Evolutionary conservation across 1,140 invertebrate species (phyloP).

Genomic region (Physella acuta): DNA sequence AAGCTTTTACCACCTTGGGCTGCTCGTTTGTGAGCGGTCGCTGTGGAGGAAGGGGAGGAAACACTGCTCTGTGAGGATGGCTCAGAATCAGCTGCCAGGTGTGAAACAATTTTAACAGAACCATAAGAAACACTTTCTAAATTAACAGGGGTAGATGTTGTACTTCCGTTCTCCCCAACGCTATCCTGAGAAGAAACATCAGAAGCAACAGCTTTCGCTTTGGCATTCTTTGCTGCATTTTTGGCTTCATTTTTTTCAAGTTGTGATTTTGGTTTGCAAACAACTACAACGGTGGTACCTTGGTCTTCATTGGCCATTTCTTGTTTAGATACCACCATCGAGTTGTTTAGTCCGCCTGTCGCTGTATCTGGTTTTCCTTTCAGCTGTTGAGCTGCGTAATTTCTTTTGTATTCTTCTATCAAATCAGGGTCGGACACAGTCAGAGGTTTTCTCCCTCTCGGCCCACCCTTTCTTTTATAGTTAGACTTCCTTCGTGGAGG

Average conservation of each 20-base stretch:
- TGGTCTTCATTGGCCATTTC: slow-evolving; percentile 38
- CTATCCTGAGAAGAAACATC: slow-evolving; percentile 4
- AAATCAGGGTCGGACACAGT: slow-evolving; percentile 29
- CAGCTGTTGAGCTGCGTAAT: slow-evolving; percentile 16
- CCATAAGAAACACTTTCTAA: background rate
- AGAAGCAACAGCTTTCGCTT: slow-evolving; percentile 15
- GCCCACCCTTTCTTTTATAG: slow-evolving; percentile 3
- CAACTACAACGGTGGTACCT: slow-evolving; percentile 43
- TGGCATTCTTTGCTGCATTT: slow-evolving; percentile 29
- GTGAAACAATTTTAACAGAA: background rate
- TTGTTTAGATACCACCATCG: slow-evolving; percentile 42
- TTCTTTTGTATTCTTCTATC: slow-evolving; percentile 30
- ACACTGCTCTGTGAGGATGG: background rate
- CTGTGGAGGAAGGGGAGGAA: background rate
- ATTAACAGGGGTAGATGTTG: background rate
- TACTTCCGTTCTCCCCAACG: background rate
- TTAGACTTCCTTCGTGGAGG: slow-evolving; percentile 13
- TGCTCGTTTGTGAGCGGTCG: background rate
- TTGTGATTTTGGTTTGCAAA: slow-evolving; percentile 38
- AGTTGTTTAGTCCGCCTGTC: slow-evolving; percentile 39
- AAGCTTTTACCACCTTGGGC: background rate
- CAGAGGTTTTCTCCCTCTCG: slow-evolving; percentile 25
- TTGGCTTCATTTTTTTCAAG: slow-evolving; percentile 29
- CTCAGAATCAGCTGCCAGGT: background rate
- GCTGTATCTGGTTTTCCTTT: slow-evolving; percentile 18